Evolutionary conservation across 2,888 invertebrate genomes (phyloP).

Genomic region (Troides helena): DNA sequence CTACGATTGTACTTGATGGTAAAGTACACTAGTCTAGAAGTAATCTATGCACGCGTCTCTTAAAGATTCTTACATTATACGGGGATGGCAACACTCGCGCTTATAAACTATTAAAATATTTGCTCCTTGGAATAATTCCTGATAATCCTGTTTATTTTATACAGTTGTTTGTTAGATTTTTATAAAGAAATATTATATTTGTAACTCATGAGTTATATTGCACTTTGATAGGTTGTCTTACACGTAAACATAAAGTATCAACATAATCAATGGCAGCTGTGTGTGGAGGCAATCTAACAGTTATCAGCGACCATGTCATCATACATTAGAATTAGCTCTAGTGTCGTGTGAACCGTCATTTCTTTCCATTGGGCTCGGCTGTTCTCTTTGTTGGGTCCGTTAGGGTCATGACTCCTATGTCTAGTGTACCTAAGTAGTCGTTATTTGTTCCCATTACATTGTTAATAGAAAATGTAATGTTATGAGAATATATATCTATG

Average conservation of each 20-base stretch:
- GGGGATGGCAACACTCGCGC: no score
- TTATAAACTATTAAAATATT: no score
- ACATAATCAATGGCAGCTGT: constrained; percentile 13
- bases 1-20: no score
- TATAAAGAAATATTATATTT: not conserved
- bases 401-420: constrained; percentile 18
- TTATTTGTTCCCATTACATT: constrained; percentile 16
- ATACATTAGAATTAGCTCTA: constrained; percentile 31
- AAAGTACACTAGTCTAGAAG: no score
- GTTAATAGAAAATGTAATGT: not conserved
- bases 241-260: not conserved
- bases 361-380: constrained; percentile 10
- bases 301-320: constrained; percentile 31
- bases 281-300: constrained; percentile 12
- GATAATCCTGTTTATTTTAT: no score
- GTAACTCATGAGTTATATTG: not conserved
- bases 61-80: no score
- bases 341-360: constrained; percentile 24
- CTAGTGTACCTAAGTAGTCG: constrained; percentile 5
- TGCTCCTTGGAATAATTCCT: no score
- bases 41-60: no score
- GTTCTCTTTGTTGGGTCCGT: constrained; percentile 22
- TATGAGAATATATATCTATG: not conserved
- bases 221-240: no score
- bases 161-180: not conserved